Evolutionary conservation across 2,113 vertebrate species (phyloP).

Genomic region (Nymphicus hollandicus): DNA sequence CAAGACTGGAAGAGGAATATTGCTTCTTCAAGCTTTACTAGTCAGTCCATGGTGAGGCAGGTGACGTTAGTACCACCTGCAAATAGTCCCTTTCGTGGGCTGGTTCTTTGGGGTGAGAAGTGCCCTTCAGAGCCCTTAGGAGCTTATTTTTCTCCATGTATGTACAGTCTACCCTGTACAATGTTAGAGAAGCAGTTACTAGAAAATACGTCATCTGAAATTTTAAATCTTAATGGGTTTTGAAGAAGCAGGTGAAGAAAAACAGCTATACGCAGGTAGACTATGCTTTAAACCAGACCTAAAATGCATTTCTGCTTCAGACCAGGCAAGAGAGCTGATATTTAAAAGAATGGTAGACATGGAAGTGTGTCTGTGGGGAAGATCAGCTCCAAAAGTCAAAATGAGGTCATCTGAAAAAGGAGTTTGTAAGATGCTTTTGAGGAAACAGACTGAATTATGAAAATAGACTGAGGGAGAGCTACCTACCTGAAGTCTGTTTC

Average conservation of each 20-base stretch:
- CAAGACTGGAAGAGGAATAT: rapidly evolving
- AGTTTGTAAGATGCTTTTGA: not conserved
- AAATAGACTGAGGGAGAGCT: not conserved
- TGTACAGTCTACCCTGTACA: rapidly evolving
- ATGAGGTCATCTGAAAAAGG: not conserved
- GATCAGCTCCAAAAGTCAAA: not conserved
- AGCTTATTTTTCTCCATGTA: rapidly evolving
- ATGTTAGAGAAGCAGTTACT: not conserved
- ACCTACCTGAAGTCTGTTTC: rapidly evolving
- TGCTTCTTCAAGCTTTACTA: not conserved
- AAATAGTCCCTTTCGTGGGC: rapidly evolving
- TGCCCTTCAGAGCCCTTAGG: not conserved
- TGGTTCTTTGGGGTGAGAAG: not conserved
- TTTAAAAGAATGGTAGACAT: not conserved
- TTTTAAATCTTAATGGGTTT: not conserved
- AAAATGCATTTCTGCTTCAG: rapidly evolving
- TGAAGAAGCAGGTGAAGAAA: not conserved
- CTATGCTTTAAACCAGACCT: rapidly evolving
- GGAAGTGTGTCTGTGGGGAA: not conserved
- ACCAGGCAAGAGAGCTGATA: not conserved
- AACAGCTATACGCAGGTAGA: not conserved
- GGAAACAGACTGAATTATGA: not conserved
- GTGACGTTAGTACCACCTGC: not conserved
- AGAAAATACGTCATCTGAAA: not conserved
- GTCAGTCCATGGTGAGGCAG: not conserved